Percentiles rank a stretch among this genome's conserved stretches.
Evolutionary conservation across 2,797 vertebrate species (phyloP).

Genomic region (Gymnothorax reevesii): DNA sequence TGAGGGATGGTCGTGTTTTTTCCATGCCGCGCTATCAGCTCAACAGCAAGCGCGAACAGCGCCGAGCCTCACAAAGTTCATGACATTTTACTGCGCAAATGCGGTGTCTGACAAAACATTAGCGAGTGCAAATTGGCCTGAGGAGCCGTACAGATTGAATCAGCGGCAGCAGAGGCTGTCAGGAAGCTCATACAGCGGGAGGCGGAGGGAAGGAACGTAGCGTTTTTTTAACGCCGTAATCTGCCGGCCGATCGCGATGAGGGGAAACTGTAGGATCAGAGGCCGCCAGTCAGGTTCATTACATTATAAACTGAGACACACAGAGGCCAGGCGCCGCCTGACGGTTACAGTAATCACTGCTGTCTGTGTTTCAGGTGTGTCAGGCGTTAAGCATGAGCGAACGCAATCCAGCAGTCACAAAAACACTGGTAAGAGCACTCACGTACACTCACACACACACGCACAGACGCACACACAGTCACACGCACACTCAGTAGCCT

Average conservation of each 20-base stretch:
- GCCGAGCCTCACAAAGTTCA: constrained; percentile 36
- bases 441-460: constrained; percentile 37
- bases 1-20: constrained; percentile 36
- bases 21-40: constrained; percentile 42
- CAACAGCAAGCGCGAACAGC: constrained; percentile 42
- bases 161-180: constrained; percentile 29
- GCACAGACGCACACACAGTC: not conserved
- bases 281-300: constrained; percentile 44
- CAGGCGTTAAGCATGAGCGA: constrained; percentile 7
- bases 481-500: too few species aligned
- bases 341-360: not conserved
- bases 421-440: not conserved
- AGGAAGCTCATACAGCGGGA: constrained; percentile 35
- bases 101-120: constrained; percentile 36
- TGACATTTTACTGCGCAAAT: constrained; percentile 38
- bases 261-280: constrained; percentile 52
- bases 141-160: constrained; percentile 35
- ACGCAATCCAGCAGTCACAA: not conserved
- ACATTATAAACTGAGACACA: constrained; percentile 46
- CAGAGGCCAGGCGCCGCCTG: not conserved
- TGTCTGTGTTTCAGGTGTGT: constrained; percentile 31
- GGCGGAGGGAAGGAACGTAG: constrained; percentile 45
- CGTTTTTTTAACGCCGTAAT: constrained; percentile 50
- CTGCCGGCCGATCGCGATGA: constrained; percentile 56
- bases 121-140: constrained; percentile 34